phyloP scores from a whole-genome alignment of 2,888 invertebrate species.

The Tetanocera ferruginea region DNA sequence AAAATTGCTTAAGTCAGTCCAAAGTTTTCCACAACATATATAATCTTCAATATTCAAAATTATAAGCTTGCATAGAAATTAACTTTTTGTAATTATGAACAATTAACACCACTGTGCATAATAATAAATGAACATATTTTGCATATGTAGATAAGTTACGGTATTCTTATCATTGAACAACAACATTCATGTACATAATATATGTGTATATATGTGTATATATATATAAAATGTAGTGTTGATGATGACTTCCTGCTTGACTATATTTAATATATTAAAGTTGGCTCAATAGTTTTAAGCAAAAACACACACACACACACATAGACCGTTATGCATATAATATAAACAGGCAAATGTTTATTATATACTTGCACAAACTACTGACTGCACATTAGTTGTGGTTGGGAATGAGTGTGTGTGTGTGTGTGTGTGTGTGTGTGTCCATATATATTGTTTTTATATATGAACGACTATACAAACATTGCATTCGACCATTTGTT shows the following conservation, averaged over 20 bases:
- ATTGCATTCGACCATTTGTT: slow-evolving; percentile 47
- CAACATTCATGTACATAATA: background rate
- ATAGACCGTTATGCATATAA: background rate
- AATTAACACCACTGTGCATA: background rate
- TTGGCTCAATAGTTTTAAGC: slow-evolving; percentile 4
- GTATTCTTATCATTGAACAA: background rate
- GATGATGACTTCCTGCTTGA: background rate
- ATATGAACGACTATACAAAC: slow-evolving; percentile 25
- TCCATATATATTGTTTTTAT: slow-evolving; percentile 16
- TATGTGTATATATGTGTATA: background rate
- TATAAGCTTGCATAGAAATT: no score
- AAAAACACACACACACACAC: background rate
- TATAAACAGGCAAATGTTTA: background rate
- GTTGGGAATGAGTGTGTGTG: background rate
- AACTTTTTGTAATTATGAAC: no score
- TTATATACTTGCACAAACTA: background rate
- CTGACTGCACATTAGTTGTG: background rate
- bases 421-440: background rate
- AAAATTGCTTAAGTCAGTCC: no score
- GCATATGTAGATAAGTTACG: background rate
- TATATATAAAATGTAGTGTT: background rate
- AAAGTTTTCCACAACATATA: no score
- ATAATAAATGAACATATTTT: no score
- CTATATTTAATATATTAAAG: background rate
- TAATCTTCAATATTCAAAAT: no score